Base-by-base conservation (phyloP, 2,888 invertebrate genomes). In the Eupithecia subumbrata region DNA sequence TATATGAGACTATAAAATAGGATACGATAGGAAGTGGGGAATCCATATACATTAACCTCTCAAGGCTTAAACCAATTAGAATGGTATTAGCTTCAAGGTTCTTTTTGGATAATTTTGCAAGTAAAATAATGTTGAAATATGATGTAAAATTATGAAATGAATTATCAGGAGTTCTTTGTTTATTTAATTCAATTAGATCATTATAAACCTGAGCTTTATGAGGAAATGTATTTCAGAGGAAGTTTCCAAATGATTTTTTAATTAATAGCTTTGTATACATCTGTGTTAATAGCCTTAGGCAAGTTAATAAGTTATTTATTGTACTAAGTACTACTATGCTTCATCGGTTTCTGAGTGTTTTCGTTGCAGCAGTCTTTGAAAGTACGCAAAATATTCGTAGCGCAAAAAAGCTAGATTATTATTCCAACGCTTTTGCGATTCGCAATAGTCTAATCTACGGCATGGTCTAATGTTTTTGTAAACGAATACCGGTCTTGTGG, bases 321-420 rank as follows among this genome's bases (percentile, higher is more conserved):
- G 34, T 34, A 14, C 30, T 63, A 63, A 14, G 30, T 30, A 30
- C 64, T 64, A 34, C 9, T 34, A 34, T 7, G 16, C 9, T 64
- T 64, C 34, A 64, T 34, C n/a, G 34, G 34, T 64, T 5, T 25
- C 0, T 5, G 60, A 25, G 22, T 2, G 60, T 43, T 40, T 68
- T 43, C 22, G 45, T 45, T 43, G 43, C 16, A 22, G 22, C n/a
- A n/a, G 43, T 25, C 66, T 64, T 63, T 7, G 25, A 37, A 37
- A 43, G 18, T 11, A 63, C 16, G 4, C 2, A 3, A 30, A 30
- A 30, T 30, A 30, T 30, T 30, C 30, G 30, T 30, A 30, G 30
- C 30, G 30, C 40, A 40, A 40, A 40, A 40, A 9, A 40, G 40
- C 83, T 86, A 80, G 85, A 87, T 87, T 81, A 72, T 83, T 84